Percentiles rank a stretch among this genome's conserved stretches.
Conservation (phyloP, 2,113 vertebrate genomes). For the Pangasianodon hypophthalmus region DNA sequence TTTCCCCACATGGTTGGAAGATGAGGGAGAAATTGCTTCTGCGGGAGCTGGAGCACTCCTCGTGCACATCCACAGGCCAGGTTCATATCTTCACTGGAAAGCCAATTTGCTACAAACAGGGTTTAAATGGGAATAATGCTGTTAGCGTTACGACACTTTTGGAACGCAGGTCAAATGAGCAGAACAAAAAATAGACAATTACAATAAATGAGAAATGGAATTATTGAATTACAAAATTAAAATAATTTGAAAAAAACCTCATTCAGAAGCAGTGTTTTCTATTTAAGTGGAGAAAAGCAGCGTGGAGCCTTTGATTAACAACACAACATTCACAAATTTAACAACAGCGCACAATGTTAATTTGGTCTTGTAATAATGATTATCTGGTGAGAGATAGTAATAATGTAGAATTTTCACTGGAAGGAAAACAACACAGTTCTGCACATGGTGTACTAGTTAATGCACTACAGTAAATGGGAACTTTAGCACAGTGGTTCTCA, state of each 20-base stretch:
- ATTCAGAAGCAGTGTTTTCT: not conserved
- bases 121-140: constrained; percentile 64
- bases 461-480: not conserved
- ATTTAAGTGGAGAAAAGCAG: not conserved
- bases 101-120: constrained; percentile 73
- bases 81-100: constrained; percentile 62
- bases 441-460: not conserved
- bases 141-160: not conserved
- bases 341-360: not conserved
- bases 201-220: not conserved
- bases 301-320: constrained; percentile 18
- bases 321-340: constrained; percentile 13
- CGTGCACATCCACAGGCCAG: constrained; percentile 58
- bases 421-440: not conserved
- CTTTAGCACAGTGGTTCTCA: not conserved
- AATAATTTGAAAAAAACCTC: not conserved
- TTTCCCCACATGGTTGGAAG: constrained; percentile 61
- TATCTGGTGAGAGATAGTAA: not conserved
- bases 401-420: not conserved
- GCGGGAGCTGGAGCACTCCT: constrained; percentile 49
- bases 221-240: not conserved
- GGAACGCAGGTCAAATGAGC: not conserved
- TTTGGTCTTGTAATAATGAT: constrained; percentile 10
- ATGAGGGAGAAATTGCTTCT: constrained; percentile 48
- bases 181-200: not conserved